These are phyloP conservation scores for Caenorhabditis doughertyi DNA, from an alignment of 2,888 invertebrate species.

Conservation along the genomic window DNA sequence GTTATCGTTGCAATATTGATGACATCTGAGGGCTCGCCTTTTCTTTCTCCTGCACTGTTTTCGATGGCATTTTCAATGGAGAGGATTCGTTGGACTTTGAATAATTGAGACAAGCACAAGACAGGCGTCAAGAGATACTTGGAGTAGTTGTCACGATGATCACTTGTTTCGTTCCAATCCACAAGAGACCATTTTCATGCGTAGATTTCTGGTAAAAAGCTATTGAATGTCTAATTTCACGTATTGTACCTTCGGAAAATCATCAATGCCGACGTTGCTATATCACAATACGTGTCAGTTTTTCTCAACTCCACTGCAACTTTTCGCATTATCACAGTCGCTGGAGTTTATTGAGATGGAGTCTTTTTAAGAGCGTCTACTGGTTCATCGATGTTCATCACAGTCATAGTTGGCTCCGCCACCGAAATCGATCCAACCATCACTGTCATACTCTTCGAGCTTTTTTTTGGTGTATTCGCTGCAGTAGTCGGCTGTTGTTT, in stretches of 20 bases:
- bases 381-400: background rate
- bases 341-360: background rate
- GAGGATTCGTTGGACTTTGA: slow-evolving; percentile 53
- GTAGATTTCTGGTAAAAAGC: slow-evolving; percentile 4
- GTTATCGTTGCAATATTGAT: slow-evolving; percentile 28
- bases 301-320: slow-evolving; percentile 31
- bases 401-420: background rate
- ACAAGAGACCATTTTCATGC: slow-evolving; percentile 61
- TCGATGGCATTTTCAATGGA: slow-evolving; percentile 30
- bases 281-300: slow-evolving; percentile 39
- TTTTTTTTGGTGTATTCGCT: background rate
- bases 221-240: no score
- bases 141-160: slow-evolving; percentile 41
- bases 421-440: slow-evolving; percentile 52
- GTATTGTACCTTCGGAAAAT: slow-evolving; percentile 40
- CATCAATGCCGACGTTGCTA: slow-evolving; percentile 57
- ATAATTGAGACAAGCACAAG: slow-evolving; percentile 50
- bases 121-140: slow-evolving; percentile 6
- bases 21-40: slow-evolving; percentile 42
- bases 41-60: background rate
- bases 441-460: slow-evolving; percentile 46
- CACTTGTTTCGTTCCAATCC: slow-evolving; percentile 60
- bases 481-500: slow-evolving; percentile 14
- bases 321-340: slow-evolving; percentile 13
- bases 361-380: slow-evolving; percentile 3